Evolutionary conservation across 2,888 invertebrate species (phyloP), one percentile per base, ranked within the genome.

Genomic region (Cataglyphis albicans): DNA sequence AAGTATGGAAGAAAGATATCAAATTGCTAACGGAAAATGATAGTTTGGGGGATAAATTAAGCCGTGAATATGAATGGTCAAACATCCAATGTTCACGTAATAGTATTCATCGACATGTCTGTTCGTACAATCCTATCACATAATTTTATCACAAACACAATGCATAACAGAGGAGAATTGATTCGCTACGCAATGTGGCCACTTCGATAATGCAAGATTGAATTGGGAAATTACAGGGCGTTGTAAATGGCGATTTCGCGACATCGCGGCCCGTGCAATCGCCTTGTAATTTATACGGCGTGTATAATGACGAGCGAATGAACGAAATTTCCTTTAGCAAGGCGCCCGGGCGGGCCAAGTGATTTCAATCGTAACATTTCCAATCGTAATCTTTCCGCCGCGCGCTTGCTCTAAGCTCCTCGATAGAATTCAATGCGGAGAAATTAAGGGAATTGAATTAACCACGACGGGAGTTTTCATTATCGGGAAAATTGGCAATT

Each of bases 401-500:
- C 52, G 63, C 74, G 74, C 25, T 87, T 91, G 35, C 59, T 65
- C 73, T 72, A 61, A 48, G 65, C 81, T 80, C 82, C 86, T 83
- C 89, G 90, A 75, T 83, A 87, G 91, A 90, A 92, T 92, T 92
- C 90, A 91, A 92, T 91, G 93, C 91, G 90, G 91, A 90, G 92
- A 92, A 93, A 93, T 93, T 92, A 93, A 92, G 91, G 91, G 89
- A 92, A 94, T 93, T 92, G 92, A 93, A 94, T 93, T 93, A 93
- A 91, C 92, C 92, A 87, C 92, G 88, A 91, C 90, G 92, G 91
- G 91, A 93, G 91, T 93, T 94, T 94, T 94, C 93, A 93, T 94
- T 94, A 94, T 94, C 93, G 92, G 91, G 92, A 93, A 93, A 94
- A 93, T 94, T 92, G 93, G 90, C 93, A 93, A 94, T 93, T 93